Base-by-base conservation (phyloP, 1,140 invertebrate species). In the Bathynomus jamesi region DNA sequence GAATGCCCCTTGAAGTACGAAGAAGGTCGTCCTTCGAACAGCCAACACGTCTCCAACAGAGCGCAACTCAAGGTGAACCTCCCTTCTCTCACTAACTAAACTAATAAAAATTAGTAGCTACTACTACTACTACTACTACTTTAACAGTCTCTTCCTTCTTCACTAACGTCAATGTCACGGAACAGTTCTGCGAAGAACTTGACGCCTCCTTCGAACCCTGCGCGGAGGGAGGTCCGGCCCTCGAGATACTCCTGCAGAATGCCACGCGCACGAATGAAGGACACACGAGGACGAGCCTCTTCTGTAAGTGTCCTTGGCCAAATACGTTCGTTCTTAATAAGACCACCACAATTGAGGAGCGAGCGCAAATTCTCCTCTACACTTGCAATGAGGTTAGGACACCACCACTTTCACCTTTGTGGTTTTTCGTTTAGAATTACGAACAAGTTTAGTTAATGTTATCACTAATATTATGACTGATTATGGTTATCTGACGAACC, bases 31-130 rank as follows among this genome's bases (percentile, higher is more conserved):
- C 10, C 71, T 61, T 32, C 69, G 4, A 32, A 40, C 28, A 27
- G 27, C 27, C 62, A 77, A 66, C 73, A 79, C 28, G 60, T 69
- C n/a, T 63, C 67, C 73, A 86, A 85, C 70, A 80, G 83, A 76
- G 84, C 84, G 4, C 78, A 85, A 69, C 74, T 87, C 0, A 85
- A 87, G 81, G 85, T 87, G 65, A 60, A 31, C 82, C 28, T 0
- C 28, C 46, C n/a, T 68, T 21, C 61, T 28, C 25, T 63, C 21
- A 63, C 30, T 32, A 4, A 25, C 28, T 67, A 67, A 8, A 28
- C 65, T 40, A 67, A 24, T 28, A 4, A 7, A 27, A 28, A 13
- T 4, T n/a, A n/a, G n/a, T n/a, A n/a, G n/a, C n/a, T n/a, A n/a
- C n/a, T n/a, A n/a, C n/a, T n/a, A n/a, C n/a, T n/a, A n/a, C n/a